These are phyloP conservation scores for Drosophila antonietae DNA, from an alignment of 2,888 invertebrate genomes.

Conservation along the genomic window DNA sequence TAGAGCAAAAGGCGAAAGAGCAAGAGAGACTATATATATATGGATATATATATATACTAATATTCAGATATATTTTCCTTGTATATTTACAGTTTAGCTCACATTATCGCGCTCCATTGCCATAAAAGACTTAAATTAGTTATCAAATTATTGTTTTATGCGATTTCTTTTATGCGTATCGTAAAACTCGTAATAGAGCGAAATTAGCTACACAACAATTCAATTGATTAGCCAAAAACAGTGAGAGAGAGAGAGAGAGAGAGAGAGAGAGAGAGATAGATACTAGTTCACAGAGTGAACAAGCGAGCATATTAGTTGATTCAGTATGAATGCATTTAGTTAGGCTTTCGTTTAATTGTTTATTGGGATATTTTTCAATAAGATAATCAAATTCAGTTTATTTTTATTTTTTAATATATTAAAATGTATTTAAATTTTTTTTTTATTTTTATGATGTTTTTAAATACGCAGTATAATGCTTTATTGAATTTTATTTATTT, in stretches of 20 bases:
- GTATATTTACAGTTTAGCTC: background rate
- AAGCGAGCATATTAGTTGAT: background rate
- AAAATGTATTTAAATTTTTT: no score
- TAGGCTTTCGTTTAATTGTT: background rate
- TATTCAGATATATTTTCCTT: background rate
- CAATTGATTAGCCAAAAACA: background rate
- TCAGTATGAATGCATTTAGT: background rate
- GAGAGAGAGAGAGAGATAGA: background rate
- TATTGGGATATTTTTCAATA: background rate
- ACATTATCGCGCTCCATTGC: background rate
- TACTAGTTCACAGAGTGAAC: background rate
- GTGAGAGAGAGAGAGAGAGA: background rate
- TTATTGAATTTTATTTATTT: no score
- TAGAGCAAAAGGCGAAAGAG: background rate
- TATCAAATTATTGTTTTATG: slow-evolving; percentile 23
- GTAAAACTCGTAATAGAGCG: slow-evolving; percentile 3
- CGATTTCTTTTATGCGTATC: slow-evolving; percentile 7
- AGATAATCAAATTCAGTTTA: no score
- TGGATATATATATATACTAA: background rate
- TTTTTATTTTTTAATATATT: no score
- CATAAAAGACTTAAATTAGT: slow-evolving; percentile 27
- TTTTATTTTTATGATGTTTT: no score
- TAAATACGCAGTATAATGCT: no score
- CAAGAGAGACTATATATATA: background rate
- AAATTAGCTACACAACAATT: slow-evolving; percentile 14